Percentiles rank a stretch among this genome's conserved stretches.
phyloP scores from a whole-genome alignment of 2,113 vertebrate species.

The Cololabis saira region DNA sequence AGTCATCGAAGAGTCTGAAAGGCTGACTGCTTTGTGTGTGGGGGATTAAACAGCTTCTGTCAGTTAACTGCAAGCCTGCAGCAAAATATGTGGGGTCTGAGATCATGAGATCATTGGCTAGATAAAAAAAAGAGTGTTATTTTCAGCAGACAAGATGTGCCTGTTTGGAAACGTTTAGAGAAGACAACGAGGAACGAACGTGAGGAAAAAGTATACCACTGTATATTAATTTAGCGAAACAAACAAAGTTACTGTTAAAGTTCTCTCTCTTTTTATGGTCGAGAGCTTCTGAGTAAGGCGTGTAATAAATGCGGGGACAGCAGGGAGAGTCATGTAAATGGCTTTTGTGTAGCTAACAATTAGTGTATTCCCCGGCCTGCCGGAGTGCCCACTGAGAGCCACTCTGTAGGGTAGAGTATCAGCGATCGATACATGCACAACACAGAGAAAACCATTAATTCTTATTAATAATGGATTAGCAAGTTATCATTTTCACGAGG shows the following conservation, averaged over 20 bases:
- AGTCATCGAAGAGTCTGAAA: slow-evolving; percentile 11
- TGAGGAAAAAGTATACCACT: too few species aligned
- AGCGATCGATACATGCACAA: slow-evolving; percentile 73
- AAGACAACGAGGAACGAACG: too few species aligned
- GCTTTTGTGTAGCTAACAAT: slow-evolving; percentile 70
- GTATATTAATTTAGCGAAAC: not conserved
- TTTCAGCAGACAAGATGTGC: slow-evolving; percentile 2
- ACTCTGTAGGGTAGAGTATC: slow-evolving; percentile 69
- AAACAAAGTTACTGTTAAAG: not conserved
- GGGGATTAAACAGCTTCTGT: slow-evolving; percentile 52
- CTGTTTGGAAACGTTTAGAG: not conserved
- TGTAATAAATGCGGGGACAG: slow-evolving; percentile 63
- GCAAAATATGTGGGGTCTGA: slow-evolving; percentile 43
- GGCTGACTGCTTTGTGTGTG: slow-evolving; percentile 37
- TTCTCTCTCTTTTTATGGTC: slow-evolving; percentile 8
- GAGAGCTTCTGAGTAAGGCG: slow-evolving; percentile 29
- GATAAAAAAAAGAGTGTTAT: slow-evolving; percentile 40
- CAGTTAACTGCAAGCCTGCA: slow-evolving; percentile 61
- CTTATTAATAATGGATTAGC: slow-evolving; percentile 84
- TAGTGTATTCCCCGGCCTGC: slow-evolving; percentile 67
- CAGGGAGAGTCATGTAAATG: slow-evolving; percentile 62
- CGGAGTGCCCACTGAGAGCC: slow-evolving; percentile 63
- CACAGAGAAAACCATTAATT: slow-evolving; percentile 78
- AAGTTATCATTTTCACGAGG: slow-evolving; percentile 79
- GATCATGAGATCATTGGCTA: slow-evolving; percentile 18